Base-by-base conservation (phyloP, 2,888 invertebrate species). In the Baronia brevicornis region DNA sequence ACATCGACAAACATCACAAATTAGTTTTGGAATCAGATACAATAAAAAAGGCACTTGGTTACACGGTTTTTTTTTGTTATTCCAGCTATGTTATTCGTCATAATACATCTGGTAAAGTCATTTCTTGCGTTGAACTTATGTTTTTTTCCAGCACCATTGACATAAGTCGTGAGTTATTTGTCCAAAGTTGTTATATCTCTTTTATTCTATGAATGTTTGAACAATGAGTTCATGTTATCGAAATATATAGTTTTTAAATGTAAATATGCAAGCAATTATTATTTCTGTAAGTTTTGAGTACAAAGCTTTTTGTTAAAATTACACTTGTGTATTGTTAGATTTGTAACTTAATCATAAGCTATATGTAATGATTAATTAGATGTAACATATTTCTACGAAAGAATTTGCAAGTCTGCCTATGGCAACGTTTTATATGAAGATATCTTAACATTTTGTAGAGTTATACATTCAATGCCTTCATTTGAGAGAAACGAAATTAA, bases 51-150 rank as follows among this genome's bases (percentile, higher is more conserved):
- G 22, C 21, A 31, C 20, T 17, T 17, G 32, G 23, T 25, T 29
- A 15, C 10, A 35, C 12, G 11, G n/a, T 30, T 36, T 36, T 30
- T n/a, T 31, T 12, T 30, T 35, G 15, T 24, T 20, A 14, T 12
- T 36, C 13, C 22, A 31, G 23, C 28, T 17, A 19, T 26, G 37
- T 38, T 34, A 33, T 23, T 30, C 38, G 30, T 30, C 28, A 17
- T 14, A 7, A 20, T 29, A 29, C 35, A 36, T 36, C 36, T 36
- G 36, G 36, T 23, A 19, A 36, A 36, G 27, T 36, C 30, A 21
- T 36, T 30, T 30, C 36, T 22, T 18, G 22, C 35, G 12, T 23
- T 14, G 28, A 22, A 8, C 29, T 29, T 21, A 8, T 22, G 30
- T 26, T 31, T 36, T 31, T 36, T 31, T 31, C 27, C 27, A 31